Conservation (phyloP, 2,888 invertebrate species). For the Pachymerium ferrugineum region DNA sequence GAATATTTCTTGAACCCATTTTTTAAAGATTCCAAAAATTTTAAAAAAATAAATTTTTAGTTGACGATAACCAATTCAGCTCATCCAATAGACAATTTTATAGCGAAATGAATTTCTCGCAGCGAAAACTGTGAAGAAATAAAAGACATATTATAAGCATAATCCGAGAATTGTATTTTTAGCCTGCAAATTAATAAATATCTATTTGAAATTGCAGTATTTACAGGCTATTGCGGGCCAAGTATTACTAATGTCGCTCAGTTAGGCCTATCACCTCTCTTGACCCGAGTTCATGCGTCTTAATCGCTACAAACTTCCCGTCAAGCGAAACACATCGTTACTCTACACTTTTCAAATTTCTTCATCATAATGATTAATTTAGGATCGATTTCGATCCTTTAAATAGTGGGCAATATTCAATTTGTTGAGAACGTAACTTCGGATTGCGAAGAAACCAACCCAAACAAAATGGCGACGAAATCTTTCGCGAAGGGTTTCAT, state of each 20-base stretch:
- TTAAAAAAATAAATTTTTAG: background rate
- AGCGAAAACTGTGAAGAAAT: background rate
- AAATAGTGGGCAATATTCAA: background rate
- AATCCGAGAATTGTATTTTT: too few species aligned
- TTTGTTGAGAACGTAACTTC: background rate
- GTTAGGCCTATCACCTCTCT: slow-evolving; percentile 15
- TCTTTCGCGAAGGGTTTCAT: background rate
- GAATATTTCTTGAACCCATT: slow-evolving; percentile 60
- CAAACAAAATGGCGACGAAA: slow-evolving; percentile 18
- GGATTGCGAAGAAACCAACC: slow-evolving; percentile 18
- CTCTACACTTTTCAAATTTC: background rate
- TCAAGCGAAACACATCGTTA: background rate
- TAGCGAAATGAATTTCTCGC: background rate
- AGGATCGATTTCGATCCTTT: background rate
- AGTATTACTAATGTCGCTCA: too few species aligned
- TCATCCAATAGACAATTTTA: background rate
- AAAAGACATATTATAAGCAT: too few species aligned
- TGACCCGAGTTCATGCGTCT: slow-evolving; percentile 14
- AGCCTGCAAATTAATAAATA: too few species aligned
- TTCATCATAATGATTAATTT: background rate
- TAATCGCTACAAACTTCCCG: slow-evolving; percentile 5
- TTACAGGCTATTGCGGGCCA: too few species aligned
- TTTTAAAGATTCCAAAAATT: background rate
- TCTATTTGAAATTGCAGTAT: too few species aligned
- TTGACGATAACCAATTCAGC: slow-evolving; percentile 6